Evolutionary conservation across 1,140 invertebrate genomes (phyloP).

Genomic region (Panagrolaimus sp.): DNA sequence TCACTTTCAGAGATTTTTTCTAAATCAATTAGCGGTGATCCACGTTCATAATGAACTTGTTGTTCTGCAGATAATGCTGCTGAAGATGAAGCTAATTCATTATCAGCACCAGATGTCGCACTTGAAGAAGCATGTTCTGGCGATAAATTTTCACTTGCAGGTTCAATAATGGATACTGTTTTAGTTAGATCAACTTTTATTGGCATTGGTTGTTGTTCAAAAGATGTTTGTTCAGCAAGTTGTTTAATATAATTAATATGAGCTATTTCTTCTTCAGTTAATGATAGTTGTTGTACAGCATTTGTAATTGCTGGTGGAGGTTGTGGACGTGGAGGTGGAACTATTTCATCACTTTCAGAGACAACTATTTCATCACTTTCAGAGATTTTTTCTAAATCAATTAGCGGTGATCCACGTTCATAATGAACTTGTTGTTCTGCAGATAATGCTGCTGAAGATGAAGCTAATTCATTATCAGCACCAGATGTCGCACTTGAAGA

Average conservation of each 20-base stretch:
- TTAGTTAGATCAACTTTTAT: neutral
- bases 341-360: neutral
- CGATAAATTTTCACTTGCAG: too few species aligned
- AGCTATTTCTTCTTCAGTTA: constrained; percentile 22
- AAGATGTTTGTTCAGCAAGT: constrained; percentile 37
- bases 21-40: neutral
- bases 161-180: neutral
- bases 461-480: neutral
- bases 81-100: neutral
- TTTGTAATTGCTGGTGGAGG: neutral
- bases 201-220: neutral
- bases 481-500: neutral
- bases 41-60: neutral
- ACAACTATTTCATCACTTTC: neutral
- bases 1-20: neutral
- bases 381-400: neutral
- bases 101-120: constrained; percentile 13
- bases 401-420: neutral
- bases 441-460: neutral
- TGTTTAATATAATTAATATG: constrained; percentile 22
- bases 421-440: neutral
- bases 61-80: neutral
- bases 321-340: neutral
- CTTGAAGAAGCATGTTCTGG: too few species aligned
- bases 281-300: neutral